Evolutionary conservation across 1,140 invertebrate genomes (phyloP).

Genomic region (Pararge aegeria): DNA sequence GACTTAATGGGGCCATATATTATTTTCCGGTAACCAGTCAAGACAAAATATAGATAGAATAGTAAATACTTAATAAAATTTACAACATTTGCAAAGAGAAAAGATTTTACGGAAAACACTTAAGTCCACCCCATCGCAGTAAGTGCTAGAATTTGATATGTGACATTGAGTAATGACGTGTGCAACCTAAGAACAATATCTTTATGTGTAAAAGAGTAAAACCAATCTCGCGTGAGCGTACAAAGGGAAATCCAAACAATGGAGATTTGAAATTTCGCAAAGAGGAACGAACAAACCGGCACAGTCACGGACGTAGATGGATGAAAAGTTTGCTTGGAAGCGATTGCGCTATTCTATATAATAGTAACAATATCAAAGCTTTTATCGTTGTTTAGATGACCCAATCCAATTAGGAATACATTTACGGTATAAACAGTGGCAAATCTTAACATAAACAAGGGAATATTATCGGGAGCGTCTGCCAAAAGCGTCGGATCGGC

Average conservation of each 20-base stretch:
- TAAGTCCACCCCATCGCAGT: constrained; percentile 49
- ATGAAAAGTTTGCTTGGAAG: constrained; percentile 33
- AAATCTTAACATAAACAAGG: constrained; percentile 62
- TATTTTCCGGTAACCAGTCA: too few relatives aligned
- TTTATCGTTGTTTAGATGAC: constrained; percentile 47
- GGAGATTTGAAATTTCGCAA: constrained; percentile 37
- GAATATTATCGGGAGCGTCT: constrained; percentile 57
- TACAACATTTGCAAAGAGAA: constrained; percentile 34
- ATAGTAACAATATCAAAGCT: constrained; percentile 26
- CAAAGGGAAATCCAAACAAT: constrained; percentile 48
- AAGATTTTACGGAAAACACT: constrained; percentile 63
- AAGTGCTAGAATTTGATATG: constrained; percentile 66
- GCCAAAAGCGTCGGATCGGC: constrained; percentile 62
- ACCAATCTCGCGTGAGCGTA: constrained; percentile 59
- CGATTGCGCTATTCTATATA: constrained; percentile 27
- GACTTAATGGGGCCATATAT: too few relatives aligned
- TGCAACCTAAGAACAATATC: constrained; percentile 68
- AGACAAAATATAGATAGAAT: too few relatives aligned
- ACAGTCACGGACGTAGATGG: constrained; percentile 25
- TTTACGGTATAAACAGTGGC: constrained; percentile 54
- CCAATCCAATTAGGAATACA: constrained; percentile 63
- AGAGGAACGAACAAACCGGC: constrained; percentile 23
- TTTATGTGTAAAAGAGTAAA: constrained; percentile 61
- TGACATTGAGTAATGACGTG: constrained; percentile 70
- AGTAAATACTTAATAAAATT: not conserved